Evolutionary conservation across 2,113 vertebrate species (phyloP).

Genomic region (Saccopteryx bilineata): DNA sequence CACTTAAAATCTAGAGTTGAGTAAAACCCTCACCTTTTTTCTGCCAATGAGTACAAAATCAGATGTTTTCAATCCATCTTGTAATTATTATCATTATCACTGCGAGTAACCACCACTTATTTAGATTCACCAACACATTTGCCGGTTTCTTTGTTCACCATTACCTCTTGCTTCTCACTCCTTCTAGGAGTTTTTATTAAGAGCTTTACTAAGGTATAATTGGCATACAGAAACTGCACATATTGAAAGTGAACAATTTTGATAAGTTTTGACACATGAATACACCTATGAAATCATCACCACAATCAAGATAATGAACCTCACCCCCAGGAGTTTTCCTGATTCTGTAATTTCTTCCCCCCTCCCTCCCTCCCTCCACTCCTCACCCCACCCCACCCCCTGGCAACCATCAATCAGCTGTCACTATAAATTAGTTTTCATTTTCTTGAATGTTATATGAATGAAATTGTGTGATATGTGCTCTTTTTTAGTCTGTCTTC

Average conservation of each 20-base stretch:
- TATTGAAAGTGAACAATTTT: constrained; percentile 22
- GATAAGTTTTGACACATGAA: not conserved
- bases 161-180: not conserved
- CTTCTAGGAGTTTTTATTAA: constrained; percentile 27
- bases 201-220: not conserved
- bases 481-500: not conserved
- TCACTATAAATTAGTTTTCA: not conserved
- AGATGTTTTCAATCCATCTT: not conserved
- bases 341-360: not conserved
- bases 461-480: not conserved
- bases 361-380: not conserved
- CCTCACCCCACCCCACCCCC: not conserved
- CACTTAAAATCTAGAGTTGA: constrained; percentile 10
- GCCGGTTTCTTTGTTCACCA: constrained; percentile 19
- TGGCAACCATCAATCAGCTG: not conserved
- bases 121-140: constrained; percentile 8
- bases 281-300: not conserved
- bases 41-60: constrained; percentile 9
- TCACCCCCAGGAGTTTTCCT: constrained; percentile 1
- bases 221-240: not conserved
- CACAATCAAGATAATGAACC: constrained; percentile 22
- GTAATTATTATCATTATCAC: not conserved
- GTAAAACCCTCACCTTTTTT: constrained; percentile 43
- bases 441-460: constrained; percentile 35
- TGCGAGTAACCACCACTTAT: not conserved